phyloP scores from a whole-genome alignment of 2,888 invertebrate species.

The Bursaphelenchus okinawaensis region DNA sequence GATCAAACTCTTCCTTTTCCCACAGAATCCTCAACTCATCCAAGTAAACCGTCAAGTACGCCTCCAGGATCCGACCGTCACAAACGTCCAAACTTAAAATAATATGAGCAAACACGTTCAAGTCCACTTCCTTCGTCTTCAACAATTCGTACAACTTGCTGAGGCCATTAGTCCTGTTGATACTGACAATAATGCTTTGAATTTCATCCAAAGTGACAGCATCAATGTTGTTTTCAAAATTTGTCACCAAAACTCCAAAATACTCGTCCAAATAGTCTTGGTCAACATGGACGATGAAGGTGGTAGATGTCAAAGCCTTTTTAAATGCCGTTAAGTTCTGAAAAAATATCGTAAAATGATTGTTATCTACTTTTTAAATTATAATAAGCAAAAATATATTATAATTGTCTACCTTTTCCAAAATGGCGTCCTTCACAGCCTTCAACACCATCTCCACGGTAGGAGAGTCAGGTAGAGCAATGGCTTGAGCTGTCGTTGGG shows the following conservation, averaged over 20 bases:
- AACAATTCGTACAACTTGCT: not conserved
- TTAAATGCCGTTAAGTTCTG: not conserved
- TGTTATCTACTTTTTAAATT: too few species aligned
- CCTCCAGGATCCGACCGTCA: conserved; percentile 6
- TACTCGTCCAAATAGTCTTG: not conserved
- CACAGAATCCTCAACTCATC: not conserved
- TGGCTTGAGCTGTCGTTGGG: not conserved
- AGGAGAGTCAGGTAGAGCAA: not conserved
- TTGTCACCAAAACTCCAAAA: not conserved
- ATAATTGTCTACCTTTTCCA: not conserved
- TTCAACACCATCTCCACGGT: not conserved
- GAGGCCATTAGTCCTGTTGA: not conserved
- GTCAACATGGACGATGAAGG: not conserved
- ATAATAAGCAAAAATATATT: not conserved
- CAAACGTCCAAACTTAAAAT: not conserved
- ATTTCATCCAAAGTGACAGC: not conserved
- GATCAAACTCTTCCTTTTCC: not conserved
- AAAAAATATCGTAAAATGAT: too few species aligned
- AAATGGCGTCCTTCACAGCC: not conserved
- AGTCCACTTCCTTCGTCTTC: not conserved
- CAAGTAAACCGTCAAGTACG: not conserved
- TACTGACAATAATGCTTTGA: not conserved
- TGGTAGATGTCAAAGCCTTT: not conserved
- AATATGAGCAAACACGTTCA: not conserved
- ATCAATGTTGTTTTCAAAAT: not conserved